Percentiles rank a stretch among this genome's conserved stretches.
Evolutionary conservation across 2,113 vertebrate genomes (phyloP).

Genomic region (Micronycteris hirsuta): DNA sequence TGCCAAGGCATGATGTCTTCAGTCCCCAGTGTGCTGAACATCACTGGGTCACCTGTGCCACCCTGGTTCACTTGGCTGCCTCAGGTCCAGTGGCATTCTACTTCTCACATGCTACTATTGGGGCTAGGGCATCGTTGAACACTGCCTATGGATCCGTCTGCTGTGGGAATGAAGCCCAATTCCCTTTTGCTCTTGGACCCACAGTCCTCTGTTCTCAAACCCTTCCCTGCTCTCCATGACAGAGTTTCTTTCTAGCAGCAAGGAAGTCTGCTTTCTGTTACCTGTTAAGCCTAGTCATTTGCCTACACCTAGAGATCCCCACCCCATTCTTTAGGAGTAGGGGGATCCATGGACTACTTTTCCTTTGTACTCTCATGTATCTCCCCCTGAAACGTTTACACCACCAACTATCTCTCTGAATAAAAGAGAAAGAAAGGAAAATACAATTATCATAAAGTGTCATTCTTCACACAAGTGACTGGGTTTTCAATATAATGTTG

Average conservation of each 20-base stretch:
- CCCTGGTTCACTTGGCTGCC: not conserved
- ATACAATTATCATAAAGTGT: not conserved
- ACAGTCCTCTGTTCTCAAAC: not conserved
- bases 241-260: not conserved
- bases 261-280: not conserved
- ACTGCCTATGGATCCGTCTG: not conserved
- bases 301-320: not conserved
- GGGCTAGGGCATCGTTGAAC: not conserved
- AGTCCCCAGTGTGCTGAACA: not conserved
- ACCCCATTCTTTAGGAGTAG: not conserved
- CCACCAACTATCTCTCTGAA: not conserved
- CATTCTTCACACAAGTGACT: not conserved
- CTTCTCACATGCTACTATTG: not conserved
- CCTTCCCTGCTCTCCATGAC: not conserved
- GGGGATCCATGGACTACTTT: not conserved
- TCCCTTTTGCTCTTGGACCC: not conserved
- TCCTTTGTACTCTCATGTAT: not conserved
- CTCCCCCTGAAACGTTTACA: not conserved
- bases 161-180: not conserved
- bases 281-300: not conserved
- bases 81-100: not conserved
- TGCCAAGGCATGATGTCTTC: not conserved
- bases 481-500: not conserved
- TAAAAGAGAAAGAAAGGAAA: not conserved
- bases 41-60: not conserved